Base-by-base conservation (phyloP, 2,113 vertebrate genomes). In the Brienomyrus longianalis region DNA sequence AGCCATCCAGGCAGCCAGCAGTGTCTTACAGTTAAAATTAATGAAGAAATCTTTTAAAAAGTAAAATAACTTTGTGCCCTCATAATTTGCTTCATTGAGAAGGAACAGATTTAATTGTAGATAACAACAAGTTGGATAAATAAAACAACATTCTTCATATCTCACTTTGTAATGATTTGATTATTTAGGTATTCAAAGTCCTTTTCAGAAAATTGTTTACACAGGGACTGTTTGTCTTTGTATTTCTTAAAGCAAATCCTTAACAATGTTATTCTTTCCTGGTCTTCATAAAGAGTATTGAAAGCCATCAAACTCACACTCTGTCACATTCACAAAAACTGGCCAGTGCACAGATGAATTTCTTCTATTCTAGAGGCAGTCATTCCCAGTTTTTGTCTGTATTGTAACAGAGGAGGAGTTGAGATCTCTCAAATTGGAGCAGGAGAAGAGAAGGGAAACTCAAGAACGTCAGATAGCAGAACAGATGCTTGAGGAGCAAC, bases 361-460 rank as follows among this genome's bases (percentile, higher is more conserved):
- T 80, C 31, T 80, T 43, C 35, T 35, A 80, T 80, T 80, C 15
- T 77, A 77, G 70, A 80, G 5, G 70, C 35, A 50, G 48, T 85
- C 45, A 85, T 51, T 86, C 83, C 45, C 83, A 43, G 56, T 43
- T 62, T 21, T 62, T 88, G 45, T 74, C 45, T 88, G 43, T 50
- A 43, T 45, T 77, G 23, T 74, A 23, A 74, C 62, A 88, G 88
- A 88, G 45, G 87, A 27, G 59, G 31, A 88, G 31, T 9, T 74
- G 62, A 88, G 45, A 19, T 45, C 35, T 39, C 59, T 45, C n/a
- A 27, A 74, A 45, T 35, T 88, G 45, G 59, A 88, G 23, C 88
- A 88, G 23, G 88, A 88, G 62, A 88, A 31, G 23, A 74, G 45
- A 62, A 88, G 17, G 13, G 88, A 74, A 27, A 50, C 59, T 39